These are phyloP conservation scores for Cuniculus paca DNA, from an alignment of 2,797 vertebrate species.

Conservation along the genomic window DNA sequence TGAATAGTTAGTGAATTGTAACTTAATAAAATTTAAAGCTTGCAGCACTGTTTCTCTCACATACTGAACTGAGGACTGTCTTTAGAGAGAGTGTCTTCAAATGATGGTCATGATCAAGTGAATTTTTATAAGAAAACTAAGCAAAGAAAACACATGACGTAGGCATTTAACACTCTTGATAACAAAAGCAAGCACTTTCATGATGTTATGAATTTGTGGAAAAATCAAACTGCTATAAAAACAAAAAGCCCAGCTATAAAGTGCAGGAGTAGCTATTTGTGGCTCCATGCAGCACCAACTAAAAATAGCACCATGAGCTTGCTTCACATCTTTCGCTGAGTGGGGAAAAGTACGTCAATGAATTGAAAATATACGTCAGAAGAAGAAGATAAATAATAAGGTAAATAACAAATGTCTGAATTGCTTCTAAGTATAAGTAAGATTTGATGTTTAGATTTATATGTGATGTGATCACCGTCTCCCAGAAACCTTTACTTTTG, in stretches of 20 bases:
- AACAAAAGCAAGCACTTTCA: slow-evolving; percentile 50
- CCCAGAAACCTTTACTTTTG: background rate
- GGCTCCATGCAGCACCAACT: background rate
- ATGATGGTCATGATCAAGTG: background rate
- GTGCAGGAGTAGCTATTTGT: background rate
- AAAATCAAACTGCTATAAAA: slow-evolving; percentile 54
- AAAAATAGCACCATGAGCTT: background rate
- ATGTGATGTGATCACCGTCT: background rate
- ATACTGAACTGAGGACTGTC: background rate
- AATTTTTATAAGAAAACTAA: slow-evolving; percentile 28
- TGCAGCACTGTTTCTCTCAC: background rate
- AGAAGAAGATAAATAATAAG: slow-evolving; percentile 11
- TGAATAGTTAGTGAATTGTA: slow-evolving; percentile 25
- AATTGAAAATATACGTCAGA: background rate
- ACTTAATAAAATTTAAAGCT: background rate
- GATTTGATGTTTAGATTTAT: background rate
- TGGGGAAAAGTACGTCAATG: background rate
- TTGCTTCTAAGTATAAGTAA: slow-evolving; percentile 1
- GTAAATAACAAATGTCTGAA: background rate
- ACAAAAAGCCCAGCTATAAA: slow-evolving; percentile 14
- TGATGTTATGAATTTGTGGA: background rate
- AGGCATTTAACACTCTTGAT: slow-evolving; percentile 15
- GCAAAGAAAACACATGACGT: background rate
- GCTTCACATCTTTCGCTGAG: background rate
- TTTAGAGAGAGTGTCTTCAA: background rate